Conservation (phyloP, 2,797 vertebrate genomes). For the Tamandua tetradactyla region DNA sequence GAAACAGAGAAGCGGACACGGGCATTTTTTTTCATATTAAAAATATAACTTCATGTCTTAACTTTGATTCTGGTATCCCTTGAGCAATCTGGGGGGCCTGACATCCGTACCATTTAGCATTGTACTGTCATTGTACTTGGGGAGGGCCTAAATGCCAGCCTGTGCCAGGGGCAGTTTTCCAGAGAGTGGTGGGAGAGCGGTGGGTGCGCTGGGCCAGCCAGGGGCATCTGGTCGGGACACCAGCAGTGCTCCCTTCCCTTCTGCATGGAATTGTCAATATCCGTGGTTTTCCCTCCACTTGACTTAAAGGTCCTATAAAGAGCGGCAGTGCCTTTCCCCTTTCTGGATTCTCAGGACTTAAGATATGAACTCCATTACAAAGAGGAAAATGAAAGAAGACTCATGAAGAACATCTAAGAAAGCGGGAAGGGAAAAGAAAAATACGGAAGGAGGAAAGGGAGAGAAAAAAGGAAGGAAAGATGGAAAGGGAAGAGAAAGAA, state of each 20-base stretch:
- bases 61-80: background rate
- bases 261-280: background rate
- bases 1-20: background rate
- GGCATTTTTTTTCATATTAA: too few species aligned
- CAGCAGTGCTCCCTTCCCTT: background rate
- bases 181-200: background rate
- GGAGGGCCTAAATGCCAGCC: background rate
- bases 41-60: background rate
- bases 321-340: too few species aligned
- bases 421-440: background rate
- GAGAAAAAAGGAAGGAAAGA: background rate
- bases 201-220: rapidly evolving
- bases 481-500: background rate
- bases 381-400: background rate
- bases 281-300: background rate
- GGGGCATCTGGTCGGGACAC: background rate
- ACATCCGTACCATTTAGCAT: background rate
- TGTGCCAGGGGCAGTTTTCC: background rate
- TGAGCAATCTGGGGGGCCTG: background rate
- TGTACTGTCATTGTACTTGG: background rate
- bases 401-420: background rate
- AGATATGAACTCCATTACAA: background rate
- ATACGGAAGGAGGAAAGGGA: background rate
- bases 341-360: background rate
- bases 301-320: background rate